Evolutionary conservation across 2,888 invertebrate species (phyloP), one percentile per base, ranked within the genome.

Genomic region (Strigamia maritima): DNA sequence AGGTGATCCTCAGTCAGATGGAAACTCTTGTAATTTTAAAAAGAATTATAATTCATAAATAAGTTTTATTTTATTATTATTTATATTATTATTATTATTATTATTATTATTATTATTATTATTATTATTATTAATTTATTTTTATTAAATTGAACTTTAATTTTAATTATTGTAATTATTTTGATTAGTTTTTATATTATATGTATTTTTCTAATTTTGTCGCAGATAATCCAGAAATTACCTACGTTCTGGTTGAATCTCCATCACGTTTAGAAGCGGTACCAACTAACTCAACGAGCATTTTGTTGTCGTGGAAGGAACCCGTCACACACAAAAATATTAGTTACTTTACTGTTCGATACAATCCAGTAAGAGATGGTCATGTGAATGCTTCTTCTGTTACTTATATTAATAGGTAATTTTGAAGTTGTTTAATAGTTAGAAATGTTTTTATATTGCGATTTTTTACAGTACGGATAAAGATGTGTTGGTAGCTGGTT

Each of bases 261-360:
- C 89, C 89, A 76, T 86, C 85, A 80, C 84, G 86, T 49, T 83
- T 90, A 77, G 88, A 89, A 83, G 89, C 88, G 60, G 85, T 86
- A 80, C 87, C 89, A 35, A 82, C 87, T 75, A 88, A 88, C 75
- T 84, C 89, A 14, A 87, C 86, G 79, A 86, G 87, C 65, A 88
- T 90, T 80, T 88, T 88, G 81, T 83, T 90, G 78, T 86, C 87
- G 0, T 90, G 90, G 90, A 84, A 84, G 31, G 83, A 86, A 76
- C 83, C 86, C 24, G 79, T 80, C 19, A 40, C 81, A 75, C 81
- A 60, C 79, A 81, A 81, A 82, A 83, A 83, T 80, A 85, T 85
- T 76, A 86, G 86, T 82, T 87, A 85, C 82, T 90, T 88, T 82
- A 88, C 87, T 81, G 84, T 90, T 77, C 89, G 90, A 83, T 90